These are phyloP conservation scores for Progne subis DNA, from an alignment of 2,113 vertebrate species.

Conservation along the genomic window DNA sequence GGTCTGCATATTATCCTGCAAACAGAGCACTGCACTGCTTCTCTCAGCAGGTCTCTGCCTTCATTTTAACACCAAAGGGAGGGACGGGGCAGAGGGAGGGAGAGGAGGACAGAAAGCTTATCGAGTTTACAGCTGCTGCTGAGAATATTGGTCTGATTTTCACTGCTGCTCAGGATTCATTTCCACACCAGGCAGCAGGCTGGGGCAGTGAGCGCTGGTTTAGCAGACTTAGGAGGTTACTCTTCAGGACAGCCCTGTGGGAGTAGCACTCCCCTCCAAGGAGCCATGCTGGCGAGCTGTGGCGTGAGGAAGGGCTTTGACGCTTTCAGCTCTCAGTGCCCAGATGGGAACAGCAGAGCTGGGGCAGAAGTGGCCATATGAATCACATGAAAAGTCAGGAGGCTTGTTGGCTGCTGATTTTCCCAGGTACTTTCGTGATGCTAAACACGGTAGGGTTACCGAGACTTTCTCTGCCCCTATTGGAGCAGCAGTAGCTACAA, in stretches of 20 bases:
- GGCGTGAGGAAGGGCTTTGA: rapidly evolving
- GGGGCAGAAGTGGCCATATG: rapidly evolving
- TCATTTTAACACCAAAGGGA: constrained; percentile 15
- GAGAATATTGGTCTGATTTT: constrained; percentile 27
- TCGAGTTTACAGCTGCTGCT: constrained; percentile 22
- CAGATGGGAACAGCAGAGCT: rapidly evolving
- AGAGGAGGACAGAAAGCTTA: constrained; percentile 35
- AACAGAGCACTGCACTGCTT: not conserved
- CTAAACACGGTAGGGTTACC: not conserved
- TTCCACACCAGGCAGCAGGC: not conserved
- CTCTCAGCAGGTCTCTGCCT: constrained; percentile 25
- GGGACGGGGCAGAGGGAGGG: rapidly evolving
- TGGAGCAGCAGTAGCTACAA: not conserved
- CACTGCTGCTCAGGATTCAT: not conserved
- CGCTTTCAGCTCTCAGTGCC: not conserved
- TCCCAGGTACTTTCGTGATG: not conserved
- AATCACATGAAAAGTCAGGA: not conserved
- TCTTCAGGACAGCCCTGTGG: not conserved
- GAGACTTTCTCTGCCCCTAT: not conserved
- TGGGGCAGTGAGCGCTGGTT: rapidly evolving
- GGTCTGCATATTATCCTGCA: constrained; percentile 19
- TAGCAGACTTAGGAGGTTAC: not conserved
- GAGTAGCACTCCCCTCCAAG: not conserved
- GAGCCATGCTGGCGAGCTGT: not conserved
- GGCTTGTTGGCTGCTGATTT: not conserved